Evolutionary conservation across 1,140 invertebrate species (phyloP), one percentile per base, ranked within the genome.

Genomic region (Drosophila sp.): DNA sequence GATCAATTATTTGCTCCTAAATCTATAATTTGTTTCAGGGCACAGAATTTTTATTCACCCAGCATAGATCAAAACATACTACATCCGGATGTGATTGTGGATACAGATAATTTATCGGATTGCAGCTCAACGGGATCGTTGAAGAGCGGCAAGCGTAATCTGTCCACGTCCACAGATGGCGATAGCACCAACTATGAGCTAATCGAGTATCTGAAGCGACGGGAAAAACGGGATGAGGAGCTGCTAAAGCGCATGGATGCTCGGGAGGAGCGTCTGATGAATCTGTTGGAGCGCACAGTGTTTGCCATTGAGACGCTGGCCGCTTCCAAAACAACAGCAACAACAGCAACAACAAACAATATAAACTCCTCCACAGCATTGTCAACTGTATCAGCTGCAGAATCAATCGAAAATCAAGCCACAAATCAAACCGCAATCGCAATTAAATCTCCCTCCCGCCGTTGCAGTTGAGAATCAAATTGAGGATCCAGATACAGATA

Each of bases 131-230:
- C 73, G 13, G 77, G 46, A 3, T 86, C 91, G 7, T 41, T 84
- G 29, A 90, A 90, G 61, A 91, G 76, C 34, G 80, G 62, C 58
- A 89, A 91, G 41, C 82, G 90, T 4, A 91, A 91, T 51, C 16
- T 90, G 48, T 91, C 90, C 48, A 91, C 89, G 1, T 91, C 90
- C 5, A 91, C 90, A 0, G 89, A 89, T 36, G 90, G 87, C 27
- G 90, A 91, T n/a, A 91, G 90, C 56, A 91, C 90, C 43, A 91
- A 91, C 50, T 91, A 91, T 41, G 90, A 91, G 67, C 69, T 91
- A 5, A 91, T 91, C 14, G 90, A 91, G 72, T 91, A 91, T 72
- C 74, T 91, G 11, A 91, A 91, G 66, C 64, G 90, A 4, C 79
- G 90, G 1, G 90, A 91, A 54, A 91, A 91, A 13, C 78, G 90